These are phyloP conservation scores for Heliconius ethilla DNA, from an alignment of 2,888 invertebrate species.

Conservation along the genomic window DNA sequence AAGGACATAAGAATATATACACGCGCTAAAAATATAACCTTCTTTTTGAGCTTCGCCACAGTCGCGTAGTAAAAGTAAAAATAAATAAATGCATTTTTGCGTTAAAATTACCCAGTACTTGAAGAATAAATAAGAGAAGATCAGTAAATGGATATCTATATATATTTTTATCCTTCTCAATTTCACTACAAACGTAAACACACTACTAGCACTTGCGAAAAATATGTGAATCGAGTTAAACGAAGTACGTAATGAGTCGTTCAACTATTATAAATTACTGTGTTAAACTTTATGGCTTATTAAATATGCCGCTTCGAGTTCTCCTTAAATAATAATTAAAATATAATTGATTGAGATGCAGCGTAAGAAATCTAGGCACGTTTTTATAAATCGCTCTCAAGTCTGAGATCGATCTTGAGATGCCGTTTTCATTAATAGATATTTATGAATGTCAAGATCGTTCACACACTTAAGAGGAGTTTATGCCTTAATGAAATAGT, in stretches of 20 bases:
- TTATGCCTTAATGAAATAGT: too few species aligned
- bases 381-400: too few species aligned
- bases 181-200: conserved; percentile 7
- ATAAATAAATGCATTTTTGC: neutral
- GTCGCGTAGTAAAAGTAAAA: neutral
- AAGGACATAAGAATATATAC: too few species aligned
- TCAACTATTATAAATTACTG: conserved; percentile 22
- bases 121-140: neutral
- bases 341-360: neutral
- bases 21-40: too few species aligned
- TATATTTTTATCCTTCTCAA: neutral
- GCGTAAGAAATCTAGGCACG: too few species aligned
- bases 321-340: neutral
- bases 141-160: neutral
- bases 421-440: too few species aligned
- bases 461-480: too few species aligned
- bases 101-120: neutral
- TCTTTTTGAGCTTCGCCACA: too few species aligned
- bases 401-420: too few species aligned
- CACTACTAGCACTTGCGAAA: conserved; percentile 27
- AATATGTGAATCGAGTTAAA: conserved; percentile 25
- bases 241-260: conserved; percentile 23
- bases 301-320: conserved; percentile 5
- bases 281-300: conserved; percentile 22
- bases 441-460: too few species aligned